These are phyloP conservation scores for Wasmannia auropunctata DNA, from an alignment of 1,140 invertebrate genomes.

Conservation along the genomic window DNA sequence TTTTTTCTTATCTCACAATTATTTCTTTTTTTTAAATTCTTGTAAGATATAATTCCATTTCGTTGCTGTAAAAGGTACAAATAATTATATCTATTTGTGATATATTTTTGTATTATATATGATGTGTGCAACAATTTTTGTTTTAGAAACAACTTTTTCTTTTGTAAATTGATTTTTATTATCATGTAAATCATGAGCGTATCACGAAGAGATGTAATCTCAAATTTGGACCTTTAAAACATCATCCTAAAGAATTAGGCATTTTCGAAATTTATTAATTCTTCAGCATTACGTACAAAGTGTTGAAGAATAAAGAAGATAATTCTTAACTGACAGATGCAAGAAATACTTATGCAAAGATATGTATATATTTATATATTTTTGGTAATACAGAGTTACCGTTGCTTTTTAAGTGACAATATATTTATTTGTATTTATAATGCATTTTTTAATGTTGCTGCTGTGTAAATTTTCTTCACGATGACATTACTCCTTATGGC, in stretches of 20 bases:
- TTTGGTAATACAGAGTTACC: background rate
- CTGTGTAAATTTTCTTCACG: background rate
- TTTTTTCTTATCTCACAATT: background rate
- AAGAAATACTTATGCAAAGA: background rate
- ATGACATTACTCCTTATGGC: background rate
- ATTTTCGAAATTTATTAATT: background rate
- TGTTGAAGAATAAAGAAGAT: background rate
- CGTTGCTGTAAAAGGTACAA: background rate
- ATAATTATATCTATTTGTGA: background rate
- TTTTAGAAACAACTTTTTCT: background rate
- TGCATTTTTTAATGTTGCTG: conserved; percentile 5
- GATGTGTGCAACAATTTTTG: background rate
- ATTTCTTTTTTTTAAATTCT: background rate
- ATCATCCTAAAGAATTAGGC: background rate
- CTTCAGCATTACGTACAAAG: background rate
- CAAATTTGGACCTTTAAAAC: background rate
- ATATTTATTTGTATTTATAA: background rate
- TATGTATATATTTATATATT: background rate
- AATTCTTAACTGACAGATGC: background rate
- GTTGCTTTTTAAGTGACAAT: background rate
- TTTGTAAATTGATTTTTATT: background rate
- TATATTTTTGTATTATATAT: background rate
- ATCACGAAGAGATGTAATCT: background rate
- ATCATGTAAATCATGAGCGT: background rate
- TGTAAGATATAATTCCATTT: background rate